Percentiles rank a stretch among this genome's conserved stretches.
phyloP scores from a whole-genome alignment of 2,113 vertebrate species.

The Theristicus caerulescens region DNA sequence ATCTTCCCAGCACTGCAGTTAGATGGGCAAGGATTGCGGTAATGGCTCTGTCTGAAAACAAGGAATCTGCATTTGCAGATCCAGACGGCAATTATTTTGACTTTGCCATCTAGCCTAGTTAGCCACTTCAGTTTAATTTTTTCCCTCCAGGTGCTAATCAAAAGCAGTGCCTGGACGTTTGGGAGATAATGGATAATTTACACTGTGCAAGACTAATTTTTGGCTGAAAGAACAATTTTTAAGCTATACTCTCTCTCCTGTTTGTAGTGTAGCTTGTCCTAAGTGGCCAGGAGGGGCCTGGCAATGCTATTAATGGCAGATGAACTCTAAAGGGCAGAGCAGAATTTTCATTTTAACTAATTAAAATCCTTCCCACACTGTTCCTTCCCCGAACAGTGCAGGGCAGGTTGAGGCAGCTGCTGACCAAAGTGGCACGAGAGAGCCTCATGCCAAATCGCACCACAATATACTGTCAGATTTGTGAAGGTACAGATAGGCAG shows the following conservation, averaged over 20 bases:
- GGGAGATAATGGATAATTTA: background rate
- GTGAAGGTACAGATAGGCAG: background rate
- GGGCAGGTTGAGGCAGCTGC: background rate
- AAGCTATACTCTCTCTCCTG: background rate
- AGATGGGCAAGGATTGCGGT: background rate
- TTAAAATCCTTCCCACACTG: background rate
- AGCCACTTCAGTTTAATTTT: background rate
- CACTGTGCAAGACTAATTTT: background rate
- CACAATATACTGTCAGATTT: background rate
- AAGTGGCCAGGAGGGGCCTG: background rate
- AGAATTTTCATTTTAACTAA: background rate
- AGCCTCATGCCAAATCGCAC: background rate
- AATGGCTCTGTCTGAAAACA: background rate
- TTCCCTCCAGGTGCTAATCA: background rate
- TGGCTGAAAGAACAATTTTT: background rate
- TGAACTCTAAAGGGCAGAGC: background rate
- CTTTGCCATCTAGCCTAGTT: background rate
- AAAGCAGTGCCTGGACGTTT: background rate
- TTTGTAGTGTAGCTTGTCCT: background rate
- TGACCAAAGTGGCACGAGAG: background rate
- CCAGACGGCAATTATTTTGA: background rate
- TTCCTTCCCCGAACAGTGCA: background rate
- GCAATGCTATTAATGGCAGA: background rate
- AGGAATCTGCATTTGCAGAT: background rate
- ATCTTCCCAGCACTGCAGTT: background rate